Evolutionary conservation across 37 sponge, comb jelly and placozoan species (phyloP).

Genomic region (Bolinopsis microptera): DNA sequence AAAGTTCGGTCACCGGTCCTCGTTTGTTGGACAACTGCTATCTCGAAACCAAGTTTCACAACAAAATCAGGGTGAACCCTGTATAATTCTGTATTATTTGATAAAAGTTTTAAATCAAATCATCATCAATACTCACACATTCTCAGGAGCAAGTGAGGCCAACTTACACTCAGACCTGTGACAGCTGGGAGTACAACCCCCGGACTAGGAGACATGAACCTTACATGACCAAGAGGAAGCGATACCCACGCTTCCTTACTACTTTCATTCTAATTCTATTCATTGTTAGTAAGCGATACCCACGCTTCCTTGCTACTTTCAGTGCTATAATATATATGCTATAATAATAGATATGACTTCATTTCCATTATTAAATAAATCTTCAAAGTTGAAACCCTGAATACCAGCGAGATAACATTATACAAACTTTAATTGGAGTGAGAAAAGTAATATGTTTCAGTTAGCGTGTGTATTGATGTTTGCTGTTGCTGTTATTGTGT

Average conservation of each 20-base stretch:
- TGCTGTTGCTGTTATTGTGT: background rate
- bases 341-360: background rate
- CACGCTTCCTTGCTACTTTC: background rate
- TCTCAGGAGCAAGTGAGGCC: constrained; percentile 26
- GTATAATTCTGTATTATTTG: too few relatives aligned
- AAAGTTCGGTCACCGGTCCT: too few relatives aligned
- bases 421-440: too few relatives aligned
- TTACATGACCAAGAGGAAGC: constrained; percentile 10
- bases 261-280: background rate
- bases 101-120: too few relatives aligned
- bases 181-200: constrained; percentile 39
- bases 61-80: too few relatives aligned
- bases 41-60: too few relatives aligned
- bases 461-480: constrained; percentile 36
- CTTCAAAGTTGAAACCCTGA: too few relatives aligned
- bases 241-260: background rate
- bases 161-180: background rate
- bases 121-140: too few relatives aligned
- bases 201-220: constrained; percentile 9
- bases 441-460: too few relatives aligned
- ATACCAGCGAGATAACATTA: too few relatives aligned
- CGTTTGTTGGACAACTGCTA: too few relatives aligned
- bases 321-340: background rate
- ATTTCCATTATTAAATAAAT: too few relatives aligned
- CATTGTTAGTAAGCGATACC: background rate